Conservation (phyloP, 1,140 invertebrate species). For the Aphaenogaster ashmeadi region DNA sequence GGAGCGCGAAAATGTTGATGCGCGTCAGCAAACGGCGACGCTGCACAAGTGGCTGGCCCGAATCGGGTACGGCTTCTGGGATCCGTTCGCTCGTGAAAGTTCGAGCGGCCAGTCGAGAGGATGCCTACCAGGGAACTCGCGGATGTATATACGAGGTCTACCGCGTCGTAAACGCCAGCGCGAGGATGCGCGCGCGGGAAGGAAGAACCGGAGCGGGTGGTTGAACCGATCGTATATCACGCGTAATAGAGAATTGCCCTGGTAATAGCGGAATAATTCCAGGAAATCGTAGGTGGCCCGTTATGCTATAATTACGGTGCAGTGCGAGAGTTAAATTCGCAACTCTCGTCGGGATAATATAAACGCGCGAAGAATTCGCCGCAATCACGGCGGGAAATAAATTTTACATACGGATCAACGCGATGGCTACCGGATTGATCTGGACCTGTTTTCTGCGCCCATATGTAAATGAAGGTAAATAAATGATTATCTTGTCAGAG, state of each 20-base stretch:
- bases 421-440: slow-evolving; percentile 15
- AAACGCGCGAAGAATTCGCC: slow-evolving; percentile 34
- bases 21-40: background rate
- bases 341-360: background rate
- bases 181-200: slow-evolving; percentile 29
- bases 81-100: slow-evolving; percentile 51
- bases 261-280: slow-evolving; percentile 57
- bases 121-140: slow-evolving; percentile 26
- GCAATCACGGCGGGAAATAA: slow-evolving; percentile 39
- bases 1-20: background rate
- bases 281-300: slow-evolving; percentile 55
- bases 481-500: slow-evolving; percentile 68
- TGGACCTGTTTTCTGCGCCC: slow-evolving; percentile 50
- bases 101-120: slow-evolving; percentile 11
- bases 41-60: background rate
- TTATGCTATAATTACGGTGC: slow-evolving; percentile 59
- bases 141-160: slow-evolving; percentile 8
- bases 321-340: slow-evolving; percentile 42
- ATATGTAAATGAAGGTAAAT: slow-evolving; percentile 67
- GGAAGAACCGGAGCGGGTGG: background rate
- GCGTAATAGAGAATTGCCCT: slow-evolving; percentile 61
- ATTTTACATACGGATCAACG: background rate
- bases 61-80: slow-evolving; percentile 24
- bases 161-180: slow-evolving; percentile 62
- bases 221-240: slow-evolving; percentile 70